Evolutionary conservation across 2,797 vertebrate species (phyloP).

Genomic region (Pterois miles): DNA sequence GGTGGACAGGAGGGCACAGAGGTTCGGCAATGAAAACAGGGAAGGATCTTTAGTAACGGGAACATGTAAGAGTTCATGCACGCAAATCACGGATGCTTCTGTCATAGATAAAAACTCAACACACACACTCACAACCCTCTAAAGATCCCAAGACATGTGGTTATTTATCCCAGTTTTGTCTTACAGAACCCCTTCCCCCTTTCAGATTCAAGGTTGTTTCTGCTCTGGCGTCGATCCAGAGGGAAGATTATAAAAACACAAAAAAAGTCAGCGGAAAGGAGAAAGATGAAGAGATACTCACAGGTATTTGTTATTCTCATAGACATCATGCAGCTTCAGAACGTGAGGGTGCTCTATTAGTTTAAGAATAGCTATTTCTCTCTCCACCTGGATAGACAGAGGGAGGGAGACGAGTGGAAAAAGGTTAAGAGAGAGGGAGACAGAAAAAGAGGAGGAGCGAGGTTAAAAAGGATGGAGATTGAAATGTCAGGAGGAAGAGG

Average conservation of each 20-base stretch:
- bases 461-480: slow-evolving; percentile 31
- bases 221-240: slow-evolving; percentile 24
- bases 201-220: slow-evolving; percentile 38
- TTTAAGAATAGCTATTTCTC: slow-evolving; percentile 96
- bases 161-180: slow-evolving; percentile 12
- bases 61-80: neutral
- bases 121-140: neutral
- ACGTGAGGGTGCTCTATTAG: slow-evolving; percentile 95
- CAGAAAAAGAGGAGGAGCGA: slow-evolving; percentile 13
- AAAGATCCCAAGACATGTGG: neutral
- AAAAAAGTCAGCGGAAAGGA: slow-evolving; percentile 13
- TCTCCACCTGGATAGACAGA: slow-evolving; percentile 88
- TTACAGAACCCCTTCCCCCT: neutral
- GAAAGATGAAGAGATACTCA: slow-evolving; percentile 81
- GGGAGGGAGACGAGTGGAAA: slow-evolving; percentile 12
- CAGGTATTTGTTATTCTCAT: slow-evolving; percentile 98
- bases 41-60: neutral
- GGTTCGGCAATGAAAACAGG: neutral
- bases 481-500: slow-evolving; percentile 36
- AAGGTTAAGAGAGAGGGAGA: slow-evolving; percentile 31
- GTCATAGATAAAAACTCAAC: neutral
- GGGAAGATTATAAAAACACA: neutral
- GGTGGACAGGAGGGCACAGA: neutral
- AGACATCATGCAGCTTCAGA: slow-evolving; percentile 94
- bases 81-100: neutral